phyloP scores from a whole-genome alignment of 2,113 vertebrate species.

The Pedionomus torquatus region DNA sequence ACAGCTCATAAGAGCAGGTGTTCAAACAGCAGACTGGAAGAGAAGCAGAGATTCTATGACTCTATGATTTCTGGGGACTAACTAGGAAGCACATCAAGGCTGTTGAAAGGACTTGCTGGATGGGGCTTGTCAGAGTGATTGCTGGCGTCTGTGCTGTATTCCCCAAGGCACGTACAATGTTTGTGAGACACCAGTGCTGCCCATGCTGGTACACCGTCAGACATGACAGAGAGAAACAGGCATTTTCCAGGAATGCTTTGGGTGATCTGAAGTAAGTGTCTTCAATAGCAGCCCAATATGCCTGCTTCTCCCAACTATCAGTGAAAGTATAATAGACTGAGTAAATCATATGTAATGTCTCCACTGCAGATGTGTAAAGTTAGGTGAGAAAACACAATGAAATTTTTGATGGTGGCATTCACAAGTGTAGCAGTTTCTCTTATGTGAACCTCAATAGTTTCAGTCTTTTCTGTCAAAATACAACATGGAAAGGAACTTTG shows the following conservation, averaged over 20 bases:
- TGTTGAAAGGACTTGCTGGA: neutral
- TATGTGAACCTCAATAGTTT: neutral
- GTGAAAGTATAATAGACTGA: neutral
- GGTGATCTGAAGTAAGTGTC: neutral
- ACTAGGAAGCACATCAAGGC: neutral
- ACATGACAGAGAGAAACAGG: neutral
- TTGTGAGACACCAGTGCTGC: neutral
- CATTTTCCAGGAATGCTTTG: neutral
- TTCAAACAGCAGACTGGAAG: neutral
- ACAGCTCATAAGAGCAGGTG: neutral
- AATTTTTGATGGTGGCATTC: neutral
- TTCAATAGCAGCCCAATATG: neutral
- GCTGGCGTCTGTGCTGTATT: neutral
- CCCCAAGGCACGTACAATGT: accelerated
- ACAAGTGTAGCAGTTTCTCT: neutral
- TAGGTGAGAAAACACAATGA: neutral
- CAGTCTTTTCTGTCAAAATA: neutral
- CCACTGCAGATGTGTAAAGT: neutral
- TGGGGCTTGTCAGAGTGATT: neutral
- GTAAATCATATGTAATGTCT: neutral
- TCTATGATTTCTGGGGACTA: neutral
- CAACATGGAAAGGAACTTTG: neutral
- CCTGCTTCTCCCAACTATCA: neutral
- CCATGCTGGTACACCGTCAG: neutral
- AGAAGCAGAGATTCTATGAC: neutral